These are phyloP conservation scores for Heliconius hermathena DNA, from an alignment of 1,140 invertebrate species.

Conservation along the genomic window DNA sequence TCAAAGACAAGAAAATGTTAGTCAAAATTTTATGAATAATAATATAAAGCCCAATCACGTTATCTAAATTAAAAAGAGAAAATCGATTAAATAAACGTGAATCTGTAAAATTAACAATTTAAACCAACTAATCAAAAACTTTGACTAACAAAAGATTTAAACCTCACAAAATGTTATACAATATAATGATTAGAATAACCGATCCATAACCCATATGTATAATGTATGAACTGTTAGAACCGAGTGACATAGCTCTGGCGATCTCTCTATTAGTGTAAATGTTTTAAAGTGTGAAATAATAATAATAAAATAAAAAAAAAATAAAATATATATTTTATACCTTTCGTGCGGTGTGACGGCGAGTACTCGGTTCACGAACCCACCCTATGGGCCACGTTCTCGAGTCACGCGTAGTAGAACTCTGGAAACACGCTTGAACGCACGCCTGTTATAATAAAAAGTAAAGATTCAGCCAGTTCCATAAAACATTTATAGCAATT, in stretches of 20 bases:
- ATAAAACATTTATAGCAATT: too few relatives aligned
- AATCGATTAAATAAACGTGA: too few relatives aligned
- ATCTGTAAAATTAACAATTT: too few relatives aligned
- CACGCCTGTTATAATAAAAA: too few relatives aligned
- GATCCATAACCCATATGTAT: not conserved
- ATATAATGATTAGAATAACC: not conserved
- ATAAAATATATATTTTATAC: conserved; percentile 52
- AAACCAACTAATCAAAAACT: not conserved
- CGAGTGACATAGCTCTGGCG: not conserved
- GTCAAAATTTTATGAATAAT: not conserved
- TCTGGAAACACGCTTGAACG: too few relatives aligned
- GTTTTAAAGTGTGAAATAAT: not conserved
- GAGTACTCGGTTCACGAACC: too few relatives aligned
- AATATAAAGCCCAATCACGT: not conserved
- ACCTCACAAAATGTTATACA: not conserved
- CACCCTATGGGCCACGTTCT: too few relatives aligned
- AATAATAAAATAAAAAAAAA: not conserved
- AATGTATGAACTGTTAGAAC: not conserved
- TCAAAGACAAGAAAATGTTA: not conserved
- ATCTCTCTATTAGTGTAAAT: not conserved
- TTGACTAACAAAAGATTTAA: not conserved
- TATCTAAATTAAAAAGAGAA: too few relatives aligned
- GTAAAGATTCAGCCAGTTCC: too few relatives aligned
- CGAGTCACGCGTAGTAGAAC: too few relatives aligned
- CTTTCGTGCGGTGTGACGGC: conserved; percentile 92